Evolutionary conservation across 2,888 invertebrate species (phyloP).

Genomic region (Himalopsyche kuldschensis): DNA sequence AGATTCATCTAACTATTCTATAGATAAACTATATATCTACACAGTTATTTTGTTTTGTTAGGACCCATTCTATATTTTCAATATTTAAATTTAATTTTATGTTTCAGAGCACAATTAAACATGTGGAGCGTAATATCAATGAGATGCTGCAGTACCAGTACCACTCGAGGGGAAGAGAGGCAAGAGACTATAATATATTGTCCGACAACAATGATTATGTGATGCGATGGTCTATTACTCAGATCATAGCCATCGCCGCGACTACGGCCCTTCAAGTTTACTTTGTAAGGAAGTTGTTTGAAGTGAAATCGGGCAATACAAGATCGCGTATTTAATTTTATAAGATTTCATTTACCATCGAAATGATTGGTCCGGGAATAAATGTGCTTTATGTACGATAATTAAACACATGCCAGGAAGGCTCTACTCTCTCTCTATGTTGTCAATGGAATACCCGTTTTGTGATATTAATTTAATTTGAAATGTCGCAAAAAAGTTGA

Average conservation of each 20-base stretch:
- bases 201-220: slow-evolving; percentile 83
- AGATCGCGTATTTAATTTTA: slow-evolving; percentile 58
- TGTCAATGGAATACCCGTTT: background rate
- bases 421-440: background rate
- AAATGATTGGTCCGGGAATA: background rate
- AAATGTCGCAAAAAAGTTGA: background rate
- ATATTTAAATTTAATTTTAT: slow-evolving; percentile 29
- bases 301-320: slow-evolving; percentile 68
- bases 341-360: background rate
- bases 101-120: slow-evolving; percentile 70
- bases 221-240: slow-evolving; percentile 85
- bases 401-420: background rate
- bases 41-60: background rate
- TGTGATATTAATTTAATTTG: background rate
- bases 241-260: slow-evolving; percentile 78
- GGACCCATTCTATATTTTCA: too few relatives aligned
- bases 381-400: background rate
- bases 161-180: slow-evolving; percentile 76
- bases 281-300: slow-evolving; percentile 88
- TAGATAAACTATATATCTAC: too few relatives aligned
- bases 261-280: slow-evolving; percentile 81
- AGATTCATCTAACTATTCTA: too few relatives aligned
- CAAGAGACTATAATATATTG: slow-evolving; percentile 79
- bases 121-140: slow-evolving; percentile 82
- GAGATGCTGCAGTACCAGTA: slow-evolving; percentile 84